phyloP scores from a whole-genome alignment of 2,113 vertebrate genomes.

The Clupea harengus region DNA sequence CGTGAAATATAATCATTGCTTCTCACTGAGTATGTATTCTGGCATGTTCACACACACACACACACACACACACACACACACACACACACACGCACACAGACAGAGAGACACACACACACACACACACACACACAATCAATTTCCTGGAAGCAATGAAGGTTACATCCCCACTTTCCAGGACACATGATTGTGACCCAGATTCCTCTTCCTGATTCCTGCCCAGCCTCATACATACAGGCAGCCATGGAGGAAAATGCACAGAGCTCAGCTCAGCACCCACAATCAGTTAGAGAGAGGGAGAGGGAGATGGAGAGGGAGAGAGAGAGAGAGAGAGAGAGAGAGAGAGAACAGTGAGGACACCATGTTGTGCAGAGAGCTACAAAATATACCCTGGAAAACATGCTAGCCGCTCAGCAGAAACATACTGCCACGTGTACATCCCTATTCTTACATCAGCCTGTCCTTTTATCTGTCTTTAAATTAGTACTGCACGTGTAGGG shows the following conservation, averaged over 20 bases:
- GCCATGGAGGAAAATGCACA: slow-evolving; percentile 12
- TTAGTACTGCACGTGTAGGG: background rate
- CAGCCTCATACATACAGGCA: slow-evolving; percentile 30
- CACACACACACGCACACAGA: slow-evolving; percentile 1
- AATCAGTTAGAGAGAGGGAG: background rate
- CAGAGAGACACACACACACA: background rate
- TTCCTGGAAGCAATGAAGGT: slow-evolving; percentile 44
- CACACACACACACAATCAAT: slow-evolving; percentile 25
- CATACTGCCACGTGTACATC: background rate
- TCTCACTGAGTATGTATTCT: background rate
- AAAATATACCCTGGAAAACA: background rate
- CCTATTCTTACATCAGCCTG: background rate
- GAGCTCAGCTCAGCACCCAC: background rate
- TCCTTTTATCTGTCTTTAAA: background rate
- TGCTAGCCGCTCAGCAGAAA: background rate
- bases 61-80: background rate
- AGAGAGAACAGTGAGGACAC: background rate
- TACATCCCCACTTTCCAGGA: slow-evolving; percentile 50
- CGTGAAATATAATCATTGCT: background rate
- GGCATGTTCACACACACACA: slow-evolving; percentile 4
- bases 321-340: background rate
- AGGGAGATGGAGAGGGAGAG: background rate
- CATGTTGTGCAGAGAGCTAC: background rate
- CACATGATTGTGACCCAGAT: slow-evolving; percentile 56
- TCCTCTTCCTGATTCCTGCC: slow-evolving; percentile 41